phyloP scores from a whole-genome alignment of 37 sponge, comb jelly and placozoan genomes.

The Dysidea cf. avara region DNA sequence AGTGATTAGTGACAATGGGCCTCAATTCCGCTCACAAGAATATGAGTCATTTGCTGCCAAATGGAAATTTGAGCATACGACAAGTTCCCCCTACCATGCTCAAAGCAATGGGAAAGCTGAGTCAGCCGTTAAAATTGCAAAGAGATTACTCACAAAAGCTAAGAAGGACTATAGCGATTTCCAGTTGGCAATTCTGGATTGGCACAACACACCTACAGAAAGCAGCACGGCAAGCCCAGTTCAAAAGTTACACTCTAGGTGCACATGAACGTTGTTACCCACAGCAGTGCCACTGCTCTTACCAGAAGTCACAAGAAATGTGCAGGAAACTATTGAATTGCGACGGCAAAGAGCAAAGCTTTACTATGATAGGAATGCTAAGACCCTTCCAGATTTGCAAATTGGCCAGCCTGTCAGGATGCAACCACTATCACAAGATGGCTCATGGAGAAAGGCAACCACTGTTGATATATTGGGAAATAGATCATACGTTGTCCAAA shows the following conservation, averaged over 20 bases:
- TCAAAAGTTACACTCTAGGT: no score
- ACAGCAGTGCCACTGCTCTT: no score
- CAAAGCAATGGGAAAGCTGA: slow-evolving; percentile 44
- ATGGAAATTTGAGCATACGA: slow-evolving; percentile 35
- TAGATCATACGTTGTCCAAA: no score
- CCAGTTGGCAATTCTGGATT: background rate
- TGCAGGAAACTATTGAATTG: background rate
- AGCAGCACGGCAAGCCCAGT: no score
- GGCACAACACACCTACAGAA: slow-evolving; percentile 5
- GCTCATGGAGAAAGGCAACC: no score
- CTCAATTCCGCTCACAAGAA: slow-evolving; percentile 27
- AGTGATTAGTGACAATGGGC: slow-evolving; percentile 37
- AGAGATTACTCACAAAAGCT: background rate
- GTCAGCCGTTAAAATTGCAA: slow-evolving; percentile 29
- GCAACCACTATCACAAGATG: no score
- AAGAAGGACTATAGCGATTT: background rate
- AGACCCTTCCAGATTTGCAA: background rate
- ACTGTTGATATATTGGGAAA: no score
- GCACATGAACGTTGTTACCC: no score
- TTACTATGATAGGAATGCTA: background rate
- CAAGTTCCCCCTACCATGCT: slow-evolving; percentile 25
- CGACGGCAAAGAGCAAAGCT: background rate
- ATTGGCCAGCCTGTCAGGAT: background rate
- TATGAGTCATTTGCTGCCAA: slow-evolving; percentile 20
- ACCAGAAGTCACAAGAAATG: background rate